Conservation (phyloP, 1,140 invertebrate genomes). For the Maniola jurtina region DNA sequence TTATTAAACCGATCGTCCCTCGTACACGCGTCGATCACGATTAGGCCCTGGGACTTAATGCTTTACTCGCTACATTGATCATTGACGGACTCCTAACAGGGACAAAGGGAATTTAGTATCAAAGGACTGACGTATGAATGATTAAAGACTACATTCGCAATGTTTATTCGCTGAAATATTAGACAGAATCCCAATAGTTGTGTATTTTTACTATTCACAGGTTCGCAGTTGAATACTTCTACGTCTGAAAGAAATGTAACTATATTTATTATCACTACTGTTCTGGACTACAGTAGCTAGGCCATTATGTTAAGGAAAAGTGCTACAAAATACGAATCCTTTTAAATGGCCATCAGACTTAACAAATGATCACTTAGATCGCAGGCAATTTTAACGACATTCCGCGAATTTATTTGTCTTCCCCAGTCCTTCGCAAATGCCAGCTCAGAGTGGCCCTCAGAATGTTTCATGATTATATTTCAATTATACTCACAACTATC, state of each 20-base stretch:
- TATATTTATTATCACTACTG: too few relatives aligned
- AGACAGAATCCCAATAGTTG: too few relatives aligned
- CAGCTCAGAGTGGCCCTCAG: background rate
- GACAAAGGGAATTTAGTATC: conserved; percentile 8
- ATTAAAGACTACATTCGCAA: background rate
- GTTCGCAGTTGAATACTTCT: too few relatives aligned
- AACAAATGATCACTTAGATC: conserved; percentile 24
- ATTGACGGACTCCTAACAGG: conserved; percentile 9
- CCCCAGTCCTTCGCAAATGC: background rate
- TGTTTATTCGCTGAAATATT: too few relatives aligned
- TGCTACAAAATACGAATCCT: background rate
- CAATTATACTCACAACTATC: conserved; percentile 12
- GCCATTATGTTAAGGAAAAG: background rate
- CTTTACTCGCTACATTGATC: conserved; percentile 8
- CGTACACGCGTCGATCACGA: conserved; percentile 25
- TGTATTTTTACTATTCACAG: too few relatives aligned
- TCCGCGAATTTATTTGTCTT: conserved; percentile 20
- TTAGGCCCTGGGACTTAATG: conserved; percentile 11
- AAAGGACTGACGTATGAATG: background rate
- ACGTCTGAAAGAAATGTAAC: too few relatives aligned
- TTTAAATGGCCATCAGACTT: conserved; percentile 13
- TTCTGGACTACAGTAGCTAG: too few relatives aligned
- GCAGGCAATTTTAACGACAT: conserved; percentile 19
- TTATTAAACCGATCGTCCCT: conserved; percentile 24
- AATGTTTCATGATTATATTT: conserved; percentile 20